phyloP scores from a whole-genome alignment of 2,113 vertebrate species.

The Lagopus leucura region DNA sequence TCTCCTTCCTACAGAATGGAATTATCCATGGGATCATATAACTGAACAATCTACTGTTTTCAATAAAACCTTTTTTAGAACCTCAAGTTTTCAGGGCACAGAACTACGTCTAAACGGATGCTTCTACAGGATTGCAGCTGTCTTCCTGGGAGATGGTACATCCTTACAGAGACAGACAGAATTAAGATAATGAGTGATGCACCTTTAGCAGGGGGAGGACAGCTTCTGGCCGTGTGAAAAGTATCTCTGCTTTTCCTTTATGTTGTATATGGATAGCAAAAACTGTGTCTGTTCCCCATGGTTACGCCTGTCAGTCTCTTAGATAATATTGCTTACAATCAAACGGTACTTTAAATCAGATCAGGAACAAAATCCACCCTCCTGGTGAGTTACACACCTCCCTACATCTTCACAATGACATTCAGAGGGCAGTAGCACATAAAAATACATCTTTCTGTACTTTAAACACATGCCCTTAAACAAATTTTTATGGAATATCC shows the following conservation, averaged over 20 bases:
- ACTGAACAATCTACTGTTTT: not conserved
- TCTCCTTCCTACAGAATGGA: not conserved
- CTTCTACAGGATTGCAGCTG: not conserved
- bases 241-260: not conserved
- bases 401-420: not conserved
- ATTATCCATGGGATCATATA: not conserved
- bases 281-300: not conserved
- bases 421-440: not conserved
- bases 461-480: not conserved
- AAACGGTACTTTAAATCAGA: not conserved
- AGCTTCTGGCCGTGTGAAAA: not conserved
- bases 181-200: not conserved
- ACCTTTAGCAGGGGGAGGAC: not conserved
- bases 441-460: not conserved
- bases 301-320: not conserved
- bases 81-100: not conserved
- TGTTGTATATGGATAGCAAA: not conserved
- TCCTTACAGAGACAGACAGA: not conserved
- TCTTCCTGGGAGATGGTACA: fast-evolving
- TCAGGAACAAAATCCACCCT: not conserved
- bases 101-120: not conserved
- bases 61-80: not conserved
- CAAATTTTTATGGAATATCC: not conserved
- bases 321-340: not conserved
- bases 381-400: not conserved